Evolutionary conservation across 64 coral and sea anemone genomes (phyloP).

Genomic region (Trachythela sp.): DNA sequence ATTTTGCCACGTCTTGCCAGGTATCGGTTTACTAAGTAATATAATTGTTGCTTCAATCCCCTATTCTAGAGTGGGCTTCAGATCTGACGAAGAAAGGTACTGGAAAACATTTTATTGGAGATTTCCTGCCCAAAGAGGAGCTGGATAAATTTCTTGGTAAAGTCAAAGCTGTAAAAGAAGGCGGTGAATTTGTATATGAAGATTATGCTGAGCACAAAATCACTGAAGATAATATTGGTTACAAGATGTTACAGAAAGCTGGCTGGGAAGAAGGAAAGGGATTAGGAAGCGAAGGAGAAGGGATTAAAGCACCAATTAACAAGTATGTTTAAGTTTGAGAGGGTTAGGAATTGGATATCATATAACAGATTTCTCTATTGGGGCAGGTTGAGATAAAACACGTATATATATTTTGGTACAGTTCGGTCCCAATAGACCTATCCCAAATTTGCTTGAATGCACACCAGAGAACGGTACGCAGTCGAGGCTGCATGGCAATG

Average conservation of each 20-base stretch:
- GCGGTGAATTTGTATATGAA: conserved; percentile 14
- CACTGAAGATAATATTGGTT: conserved; percentile 94
- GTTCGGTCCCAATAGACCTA: too few species aligned
- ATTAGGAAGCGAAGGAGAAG: conserved; percentile 82
- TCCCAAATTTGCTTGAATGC: too few species aligned
- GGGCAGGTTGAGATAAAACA: too few species aligned
- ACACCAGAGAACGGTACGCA: too few species aligned
- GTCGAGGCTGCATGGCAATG: too few species aligned
- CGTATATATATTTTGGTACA: too few species aligned
- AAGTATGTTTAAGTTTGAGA: conserved; percentile 48
- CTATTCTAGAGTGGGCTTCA: conserved; percentile 3
- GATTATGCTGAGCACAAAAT: conserved; percentile 96
- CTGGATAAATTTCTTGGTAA: conserved; percentile 18
- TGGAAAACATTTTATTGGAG: conserved; percentile 18
- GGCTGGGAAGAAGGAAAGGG: conserved; percentile 95
- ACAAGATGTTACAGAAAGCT: conserved; percentile 92
- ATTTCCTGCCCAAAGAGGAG: conserved; percentile 10
- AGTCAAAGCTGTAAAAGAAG: conserved; percentile 8
- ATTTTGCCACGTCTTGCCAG: too few species aligned
- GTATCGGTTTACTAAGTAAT: neutral
- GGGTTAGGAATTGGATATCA: too few species aligned
- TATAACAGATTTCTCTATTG: too few species aligned
- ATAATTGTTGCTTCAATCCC: neutral
- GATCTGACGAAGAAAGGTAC: conserved; percentile 2
- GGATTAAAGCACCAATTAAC: conserved; percentile 88